Evolutionary conservation across 2,888 invertebrate genomes (phyloP).

Genomic region (Priocnemis perturbator): DNA sequence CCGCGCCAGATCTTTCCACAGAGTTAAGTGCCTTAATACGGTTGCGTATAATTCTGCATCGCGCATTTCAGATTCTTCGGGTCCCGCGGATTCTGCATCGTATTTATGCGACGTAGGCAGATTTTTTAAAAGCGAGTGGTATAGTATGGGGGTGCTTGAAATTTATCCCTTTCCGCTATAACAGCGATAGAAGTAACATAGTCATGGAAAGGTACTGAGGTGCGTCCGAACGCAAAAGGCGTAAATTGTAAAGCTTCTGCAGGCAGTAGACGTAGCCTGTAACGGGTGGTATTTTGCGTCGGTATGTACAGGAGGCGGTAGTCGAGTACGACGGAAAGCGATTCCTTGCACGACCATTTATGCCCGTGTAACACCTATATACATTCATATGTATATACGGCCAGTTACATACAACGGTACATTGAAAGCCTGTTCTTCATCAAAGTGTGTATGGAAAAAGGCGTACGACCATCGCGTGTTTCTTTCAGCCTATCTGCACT

Average conservation of each 20-base stretch:
- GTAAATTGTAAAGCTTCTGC: neutral
- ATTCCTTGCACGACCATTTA: constrained; percentile 17
- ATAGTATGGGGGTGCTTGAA: too few relatives aligned
- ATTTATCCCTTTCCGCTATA: too few relatives aligned
- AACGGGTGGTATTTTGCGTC: constrained; percentile 24
- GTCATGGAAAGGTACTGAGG: too few relatives aligned
- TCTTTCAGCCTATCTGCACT: constrained; percentile 1
- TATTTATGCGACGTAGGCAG: too few relatives aligned
- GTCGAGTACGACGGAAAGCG: constrained; percentile 15
- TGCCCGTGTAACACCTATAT: constrained; percentile 16
- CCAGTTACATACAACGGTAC: constrained; percentile 23
- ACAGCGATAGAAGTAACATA: too few relatives aligned
- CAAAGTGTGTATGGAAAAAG: constrained; percentile 11
- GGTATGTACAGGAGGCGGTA: constrained; percentile 7
- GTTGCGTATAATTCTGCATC: too few relatives aligned
- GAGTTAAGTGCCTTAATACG: too few relatives aligned
- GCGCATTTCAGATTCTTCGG: neutral
- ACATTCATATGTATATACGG: constrained; percentile 2
- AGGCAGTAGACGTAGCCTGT: constrained; percentile 30
- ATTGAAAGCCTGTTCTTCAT: constrained; percentile 23
- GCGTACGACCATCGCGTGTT: neutral
- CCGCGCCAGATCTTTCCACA: too few relatives aligned
- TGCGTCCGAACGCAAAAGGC: too few relatives aligned
- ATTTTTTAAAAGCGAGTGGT: too few relatives aligned
- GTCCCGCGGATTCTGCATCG: neutral